Conservation (phyloP, 1,140 invertebrate genomes). For the Brachystomella parvula region DNA sequence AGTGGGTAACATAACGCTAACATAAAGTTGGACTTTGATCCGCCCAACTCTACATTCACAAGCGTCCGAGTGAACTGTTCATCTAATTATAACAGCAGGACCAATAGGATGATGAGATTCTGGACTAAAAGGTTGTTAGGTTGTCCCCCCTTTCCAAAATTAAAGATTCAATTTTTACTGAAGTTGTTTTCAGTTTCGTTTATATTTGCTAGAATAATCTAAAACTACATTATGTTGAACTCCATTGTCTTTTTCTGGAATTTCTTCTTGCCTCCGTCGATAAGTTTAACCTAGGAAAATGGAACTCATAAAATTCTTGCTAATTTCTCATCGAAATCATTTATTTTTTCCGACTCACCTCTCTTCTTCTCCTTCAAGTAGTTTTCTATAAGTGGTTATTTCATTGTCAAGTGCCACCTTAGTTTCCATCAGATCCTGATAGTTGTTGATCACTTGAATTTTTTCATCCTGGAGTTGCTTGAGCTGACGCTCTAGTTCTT, state of each 20-base stretch:
- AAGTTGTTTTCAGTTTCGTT: not conserved
- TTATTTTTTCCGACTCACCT: conserved; percentile 41
- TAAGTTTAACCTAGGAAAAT: not conserved
- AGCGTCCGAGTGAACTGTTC: too few species aligned
- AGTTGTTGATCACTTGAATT: conserved; percentile 47
- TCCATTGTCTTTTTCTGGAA: not conserved
- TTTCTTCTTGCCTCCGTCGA: not conserved
- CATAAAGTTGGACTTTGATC: too few species aligned
- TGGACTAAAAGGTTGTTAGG: not conserved
- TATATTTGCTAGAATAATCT: too few species aligned
- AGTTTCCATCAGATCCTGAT: conserved; percentile 50
- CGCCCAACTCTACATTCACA: too few species aligned
- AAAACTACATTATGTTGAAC: not conserved
- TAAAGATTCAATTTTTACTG: not conserved
- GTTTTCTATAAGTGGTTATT: conserved; percentile 50
- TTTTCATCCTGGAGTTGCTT: conserved; percentile 44
- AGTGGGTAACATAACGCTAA: too few species aligned
- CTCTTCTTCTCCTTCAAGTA: conserved; percentile 52
- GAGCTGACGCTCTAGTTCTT: conserved; percentile 46
- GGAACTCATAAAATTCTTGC: not conserved
- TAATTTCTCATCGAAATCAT: not conserved
- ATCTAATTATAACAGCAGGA: too few species aligned
- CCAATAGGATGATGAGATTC: not conserved
- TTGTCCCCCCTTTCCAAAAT: too few species aligned
- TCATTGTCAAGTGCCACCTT: conserved; percentile 53